Conservation (phyloP, 2,113 vertebrate species). For the Sturnus vulgaris region DNA sequence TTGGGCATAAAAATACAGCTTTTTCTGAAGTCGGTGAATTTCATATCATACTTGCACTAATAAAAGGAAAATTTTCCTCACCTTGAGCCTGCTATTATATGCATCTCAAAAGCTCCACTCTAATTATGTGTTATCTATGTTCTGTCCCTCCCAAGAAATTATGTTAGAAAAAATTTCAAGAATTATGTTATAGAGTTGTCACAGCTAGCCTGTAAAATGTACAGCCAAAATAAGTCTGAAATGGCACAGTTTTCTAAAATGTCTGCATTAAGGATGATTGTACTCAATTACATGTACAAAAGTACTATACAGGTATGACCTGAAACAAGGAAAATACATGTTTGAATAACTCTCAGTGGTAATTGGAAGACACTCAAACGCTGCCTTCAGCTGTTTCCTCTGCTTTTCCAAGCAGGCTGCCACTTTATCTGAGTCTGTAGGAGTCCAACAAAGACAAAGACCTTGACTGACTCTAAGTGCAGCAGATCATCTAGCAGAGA, state of each 20-base stretch:
- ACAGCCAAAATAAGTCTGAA: not conserved
- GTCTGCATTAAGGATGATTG: not conserved
- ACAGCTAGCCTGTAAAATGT: not conserved
- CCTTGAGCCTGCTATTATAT: not conserved
- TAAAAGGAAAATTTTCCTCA: not conserved
- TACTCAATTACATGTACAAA: not conserved
- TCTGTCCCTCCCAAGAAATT: not conserved
- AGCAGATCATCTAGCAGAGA: not conserved
- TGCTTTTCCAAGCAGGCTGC: not conserved
- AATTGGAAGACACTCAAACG: not conserved
- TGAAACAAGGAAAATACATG: not conserved
- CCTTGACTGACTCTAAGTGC: not conserved
- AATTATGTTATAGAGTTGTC: not conserved
- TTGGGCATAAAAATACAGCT: not conserved
- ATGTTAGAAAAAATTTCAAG: not conserved
- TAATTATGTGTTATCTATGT: not conserved
- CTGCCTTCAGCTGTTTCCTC: not conserved
- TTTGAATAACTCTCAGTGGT: not conserved
- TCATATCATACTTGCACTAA: not conserved
- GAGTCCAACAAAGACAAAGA: not conserved
- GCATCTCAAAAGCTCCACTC: not conserved
- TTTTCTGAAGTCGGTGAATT: not conserved
- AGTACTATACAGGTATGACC: not conserved
- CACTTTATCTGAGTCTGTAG: not conserved
- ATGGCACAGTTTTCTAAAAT: not conserved